Evolutionary conservation across 2,888 invertebrate genomes (phyloP), one percentile per base, ranked within the genome.

Genomic region (Acleris cristana): DNA sequence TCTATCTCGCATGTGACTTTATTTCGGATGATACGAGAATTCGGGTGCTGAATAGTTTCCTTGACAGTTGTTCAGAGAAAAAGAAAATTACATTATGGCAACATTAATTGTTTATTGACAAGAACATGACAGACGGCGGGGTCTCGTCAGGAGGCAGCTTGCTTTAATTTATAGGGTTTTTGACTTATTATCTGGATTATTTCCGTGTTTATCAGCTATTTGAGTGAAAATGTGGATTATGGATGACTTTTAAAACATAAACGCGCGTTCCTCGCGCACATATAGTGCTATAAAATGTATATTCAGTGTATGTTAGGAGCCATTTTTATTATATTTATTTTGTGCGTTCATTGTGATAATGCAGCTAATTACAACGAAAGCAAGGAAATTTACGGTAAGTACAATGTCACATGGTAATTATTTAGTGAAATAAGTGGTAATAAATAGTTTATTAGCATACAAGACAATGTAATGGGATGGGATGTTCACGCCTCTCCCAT

Each of bases 301-400:
- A 83, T 88, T 88, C 87, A 82, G 77, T 89, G 83, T 86, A 87
- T 87, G 79, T 73, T 92, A 89, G 93, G 89, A 90, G 93, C 93
- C 93, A 93, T 93, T 92, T 93, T 93, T 90, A 86, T 89, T 88
- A 85, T 91, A 88, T 92, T 90, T 90, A 92, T 92, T 90, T 92
- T 92, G 87, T 89, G 90, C 86, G 92, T 90, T 89, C 89, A 92
- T 90, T 92, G 92, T 91, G 92, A 90, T 89, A 91, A 86, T 89
- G 86, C 85, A 82, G 88, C 80, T 79, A 89, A 85, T 84, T 88
- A 91, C 90, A 92, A 91, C 90, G 92, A 92, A 90, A 85, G 84
- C 79, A 86, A 83, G 83, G 85, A 87, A 84, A 89, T 91, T 87
- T 88, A 89, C 79, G 90, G 92, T 92, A 67, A 91, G 92, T 88